Evolutionary conservation across 2,888 invertebrate genomes (phyloP), one percentile per base, ranked within the genome.

Genomic region (Carpatolechia fugitivella): DNA sequence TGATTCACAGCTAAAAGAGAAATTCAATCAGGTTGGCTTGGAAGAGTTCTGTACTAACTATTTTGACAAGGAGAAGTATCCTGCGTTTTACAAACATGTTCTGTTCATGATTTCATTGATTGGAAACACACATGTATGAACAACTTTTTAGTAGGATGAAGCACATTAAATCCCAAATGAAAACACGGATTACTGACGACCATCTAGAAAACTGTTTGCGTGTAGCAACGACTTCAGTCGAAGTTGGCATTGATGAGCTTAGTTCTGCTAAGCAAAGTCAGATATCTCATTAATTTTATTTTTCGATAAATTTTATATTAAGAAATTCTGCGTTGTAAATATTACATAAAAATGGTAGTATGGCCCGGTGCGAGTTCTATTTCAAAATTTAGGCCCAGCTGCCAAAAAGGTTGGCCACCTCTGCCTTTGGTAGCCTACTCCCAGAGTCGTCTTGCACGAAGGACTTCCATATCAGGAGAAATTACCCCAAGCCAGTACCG

Each of bases 51-150:
- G n/a, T 58, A 60, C 50, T 44, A 56, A 33, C 33, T 33, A 33
- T 33, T 33, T 33, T 52, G 55, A 55, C 50, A 60, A 52, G 35
- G 55, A 61, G 18, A 59, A 60, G 56, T 56, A 60, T 55, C 44
- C 56, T 33, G 50, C 46, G 31, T 57, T 60, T 59, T 52, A 57
- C 54, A 59, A 59, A 57, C 59, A 57, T 55, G 55, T 44, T 52
- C 46, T 57, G 35, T 57, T 52, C 18, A 59, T 61, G 59, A 38
- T 57, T 52, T 57, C 53, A 53, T 30, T 59, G 52, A 57, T 59
- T 55, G 57, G 54, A 55, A 59, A 57, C 52, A 56, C 57, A 57
- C 40, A 35, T n/a, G 44, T 56, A 54, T 55, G 56, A 56, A 55
- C 54, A 56, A 38, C 54, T 56, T 47, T 47, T 56, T 52, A 33